Conservation (phyloP, 2,888 invertebrate genomes). For the Ischnura elegans region DNA sequence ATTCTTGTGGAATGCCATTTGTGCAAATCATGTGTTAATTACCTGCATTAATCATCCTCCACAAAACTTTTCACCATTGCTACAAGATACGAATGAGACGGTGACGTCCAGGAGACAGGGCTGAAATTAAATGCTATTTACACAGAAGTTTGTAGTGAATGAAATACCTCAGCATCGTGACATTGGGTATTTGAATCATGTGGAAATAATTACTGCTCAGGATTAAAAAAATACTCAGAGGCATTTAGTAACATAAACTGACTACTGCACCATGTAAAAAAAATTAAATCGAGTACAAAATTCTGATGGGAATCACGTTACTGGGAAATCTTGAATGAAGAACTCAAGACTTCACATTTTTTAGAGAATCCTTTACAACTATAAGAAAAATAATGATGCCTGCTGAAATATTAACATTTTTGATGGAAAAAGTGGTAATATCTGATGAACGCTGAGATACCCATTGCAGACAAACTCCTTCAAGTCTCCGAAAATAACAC, state of each 20-base stretch:
- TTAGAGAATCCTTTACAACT: not conserved
- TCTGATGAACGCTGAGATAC: slow-evolving; percentile 12
- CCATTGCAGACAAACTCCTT: slow-evolving; percentile 67
- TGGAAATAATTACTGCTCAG: not conserved
- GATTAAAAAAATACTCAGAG: not conserved
- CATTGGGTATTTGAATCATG: not conserved
- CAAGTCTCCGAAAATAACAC: not conserved
- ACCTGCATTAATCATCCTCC: slow-evolving; percentile 1
- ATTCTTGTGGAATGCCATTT: not conserved
- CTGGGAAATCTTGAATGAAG: too few species aligned
- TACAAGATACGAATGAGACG: not conserved
- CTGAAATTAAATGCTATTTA: not conserved
- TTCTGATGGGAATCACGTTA: not conserved
- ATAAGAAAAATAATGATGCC: not conserved
- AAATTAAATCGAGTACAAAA: not conserved
- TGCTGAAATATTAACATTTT: not conserved
- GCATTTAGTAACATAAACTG: not conserved
- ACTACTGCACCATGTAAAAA: too few species aligned
- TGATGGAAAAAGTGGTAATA: not conserved
- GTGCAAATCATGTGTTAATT: not conserved
- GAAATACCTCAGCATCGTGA: not conserved
- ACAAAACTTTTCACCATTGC: not conserved
- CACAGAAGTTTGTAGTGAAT: not conserved
- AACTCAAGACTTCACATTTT: not conserved
- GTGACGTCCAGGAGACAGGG: not conserved